These are phyloP conservation scores for Carabus problematicus DNA, from an alignment of 2,888 invertebrate species.

Conservation along the genomic window DNA sequence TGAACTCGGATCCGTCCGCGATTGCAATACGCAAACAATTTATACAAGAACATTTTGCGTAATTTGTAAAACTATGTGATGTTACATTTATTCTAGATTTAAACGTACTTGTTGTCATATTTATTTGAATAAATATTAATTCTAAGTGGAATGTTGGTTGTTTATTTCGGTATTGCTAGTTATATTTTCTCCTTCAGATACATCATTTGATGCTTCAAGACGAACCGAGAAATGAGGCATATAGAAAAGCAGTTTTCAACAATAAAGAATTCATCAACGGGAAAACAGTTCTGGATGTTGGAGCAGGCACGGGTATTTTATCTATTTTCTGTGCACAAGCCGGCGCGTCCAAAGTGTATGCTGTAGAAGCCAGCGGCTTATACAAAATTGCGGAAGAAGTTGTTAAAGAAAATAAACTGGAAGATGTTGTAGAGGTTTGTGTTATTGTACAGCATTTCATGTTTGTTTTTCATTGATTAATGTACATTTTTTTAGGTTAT, in stretches of 20 bases:
- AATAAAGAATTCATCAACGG: conserved; percentile 72
- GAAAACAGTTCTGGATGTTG: conserved; percentile 85
- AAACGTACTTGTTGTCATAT: conserved; percentile 1
- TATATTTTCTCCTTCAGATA: conserved; percentile 58
- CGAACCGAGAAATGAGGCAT: conserved; percentile 76
- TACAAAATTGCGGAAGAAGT: conserved; percentile 71
- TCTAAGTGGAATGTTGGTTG: not conserved
- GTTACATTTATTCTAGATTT: conserved; percentile 12
- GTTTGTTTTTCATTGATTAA: not conserved
- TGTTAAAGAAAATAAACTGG: conserved; percentile 73
- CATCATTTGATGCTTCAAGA: conserved; percentile 85
- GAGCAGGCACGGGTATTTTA: conserved; percentile 87
- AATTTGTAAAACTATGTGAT: conserved; percentile 6
- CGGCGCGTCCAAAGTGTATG: conserved; percentile 87
- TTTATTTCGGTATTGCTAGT: not conserved
- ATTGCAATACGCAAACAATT: conserved; percentile 44
- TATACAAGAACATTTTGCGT: conserved; percentile 46
- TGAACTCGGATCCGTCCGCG: conserved; percentile 21
- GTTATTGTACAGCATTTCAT: not conserved
- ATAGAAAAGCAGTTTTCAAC: conserved; percentile 78
- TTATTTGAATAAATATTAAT: conserved; percentile 5
- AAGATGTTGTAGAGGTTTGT: conserved; percentile 69
- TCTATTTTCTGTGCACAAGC: conserved; percentile 90
- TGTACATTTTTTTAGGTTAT: conserved; percentile 65
- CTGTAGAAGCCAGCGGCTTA: conserved; percentile 81